A percentile compares a stretch with the other conserved stretches of the same genome.
phyloP scores from a whole-genome alignment of 2,888 invertebrate species.

The Dysmachus trigonus region DNA sequence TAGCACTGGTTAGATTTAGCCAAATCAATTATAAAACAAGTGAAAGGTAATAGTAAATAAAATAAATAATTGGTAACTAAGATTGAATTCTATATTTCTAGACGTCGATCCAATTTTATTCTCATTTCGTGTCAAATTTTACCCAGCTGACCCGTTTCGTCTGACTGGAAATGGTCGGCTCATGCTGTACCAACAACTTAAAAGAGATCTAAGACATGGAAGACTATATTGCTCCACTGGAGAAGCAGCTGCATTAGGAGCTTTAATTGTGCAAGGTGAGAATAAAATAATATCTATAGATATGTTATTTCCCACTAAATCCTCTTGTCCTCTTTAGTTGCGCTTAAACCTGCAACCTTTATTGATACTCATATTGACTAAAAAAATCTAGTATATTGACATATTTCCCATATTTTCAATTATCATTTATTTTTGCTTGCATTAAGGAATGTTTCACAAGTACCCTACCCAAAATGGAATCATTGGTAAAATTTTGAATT shows the following conservation, averaged over 20 bases:
- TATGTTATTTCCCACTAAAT: background rate
- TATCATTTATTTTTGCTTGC: no score
- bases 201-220: conserved; percentile 94
- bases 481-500: no score
- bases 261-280: conserved; percentile 90
- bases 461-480: no score
- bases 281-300: background rate
- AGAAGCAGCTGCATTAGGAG: conserved; percentile 89
- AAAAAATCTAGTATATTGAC: no score
- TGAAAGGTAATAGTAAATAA: conserved; percentile 76
- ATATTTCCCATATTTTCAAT: no score
- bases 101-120: conserved; percentile 92
- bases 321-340: no score
- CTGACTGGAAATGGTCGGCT: conserved; percentile 95
- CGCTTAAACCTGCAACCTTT: no score
- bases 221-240: conserved; percentile 90
- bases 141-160: conserved; percentile 92
- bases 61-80: background rate
- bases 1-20: conserved; percentile 95
- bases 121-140: conserved; percentile 97
- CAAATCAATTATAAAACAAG: conserved; percentile 89
- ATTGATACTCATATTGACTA: no score
- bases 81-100: conserved; percentile 62
- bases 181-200: conserved; percentile 94
- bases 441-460: no score